Evolutionary conservation across 23 tunicate genomes (phyloP).

Genomic region (Halocynthia roretzi): DNA sequence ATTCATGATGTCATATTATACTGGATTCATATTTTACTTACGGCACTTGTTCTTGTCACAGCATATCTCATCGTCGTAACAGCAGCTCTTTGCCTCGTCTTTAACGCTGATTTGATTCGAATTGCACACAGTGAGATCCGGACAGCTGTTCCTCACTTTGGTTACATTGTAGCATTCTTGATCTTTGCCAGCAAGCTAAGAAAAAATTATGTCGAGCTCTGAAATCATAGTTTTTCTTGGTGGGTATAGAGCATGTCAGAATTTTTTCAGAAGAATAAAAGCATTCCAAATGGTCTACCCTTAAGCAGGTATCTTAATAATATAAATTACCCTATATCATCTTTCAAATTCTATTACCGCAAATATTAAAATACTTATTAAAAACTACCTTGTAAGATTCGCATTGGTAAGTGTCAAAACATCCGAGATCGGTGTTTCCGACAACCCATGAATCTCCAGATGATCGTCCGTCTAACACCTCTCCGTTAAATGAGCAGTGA

Average conservation of each 20-base stretch:
- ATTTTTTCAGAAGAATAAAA: too few relatives aligned
- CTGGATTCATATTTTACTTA: neutral
- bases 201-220: neutral
- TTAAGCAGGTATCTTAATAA: too few relatives aligned
- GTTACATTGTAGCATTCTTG: constrained; percentile 52
- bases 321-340: too few relatives aligned
- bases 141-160: constrained; percentile 21
- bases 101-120: constrained; percentile 23
- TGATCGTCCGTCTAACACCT: constrained; percentile 29
- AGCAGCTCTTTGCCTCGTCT: constrained; percentile 35
- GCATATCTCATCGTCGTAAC: constrained; percentile 41
- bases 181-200: constrained; percentile 23
- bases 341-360: too few relatives aligned
- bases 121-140: constrained; percentile 15
- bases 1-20: neutral
- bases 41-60: constrained; percentile 33
- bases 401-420: constrained; percentile 53
- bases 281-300: too few relatives aligned
- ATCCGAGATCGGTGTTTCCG: constrained; percentile 31
- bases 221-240: neutral
- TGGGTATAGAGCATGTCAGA: too few relatives aligned
- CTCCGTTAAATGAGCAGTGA: constrained; percentile 26
- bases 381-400: constrained; percentile 20
- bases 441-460: constrained; percentile 30
- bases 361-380: too few relatives aligned